Evolutionary conservation across 1,140 invertebrate species (phyloP), one percentile per base, ranked within the genome.

Genomic region (Drosophila ercepeae): DNA sequence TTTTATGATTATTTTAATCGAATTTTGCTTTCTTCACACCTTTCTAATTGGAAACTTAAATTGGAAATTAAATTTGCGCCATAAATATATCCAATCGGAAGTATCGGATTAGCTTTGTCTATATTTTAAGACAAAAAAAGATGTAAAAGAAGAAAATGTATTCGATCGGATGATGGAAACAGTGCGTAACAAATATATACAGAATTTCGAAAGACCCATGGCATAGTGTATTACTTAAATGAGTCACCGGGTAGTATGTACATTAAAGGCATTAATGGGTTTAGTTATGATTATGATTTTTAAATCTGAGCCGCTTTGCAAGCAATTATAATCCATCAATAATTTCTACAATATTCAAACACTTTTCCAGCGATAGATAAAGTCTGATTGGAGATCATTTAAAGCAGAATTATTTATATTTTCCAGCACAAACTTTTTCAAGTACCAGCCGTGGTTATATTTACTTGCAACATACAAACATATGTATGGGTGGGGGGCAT

Each of bases 381-480:
- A 8, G 3, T 2, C 7, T 8, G 1, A 8, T 32, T 32, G 9
- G 29, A 27, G 34, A 36, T 36, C 34, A 14, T 4, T 39, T 13
- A 2, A 13, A 39, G 14, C 6, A 4, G 8, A 61, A 63, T 36
- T 0, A 16, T 46, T 63, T 55, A 60, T 63, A 63, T 60, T 64
- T 64, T 64, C 60, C 55, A 64, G 60, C 55, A 64, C 23, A 29
- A 48, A 61, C 57, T 64, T 49, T 64, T 27, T 41, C 57, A 61
- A 64, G 60, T 60, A 27, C 36, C 27, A 34, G 52, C 23, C 36
- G 36, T 39, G 27, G 25, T 61, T 60, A 61, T 61, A 64, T 64
- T 64, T 64, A 64, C 57, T 61, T 64, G 60, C 60, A 52, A 67
- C 60, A 65, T 34, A 36, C 63, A 67, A 34, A 53, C 59, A 65